phyloP scores from a whole-genome alignment of 1,140 invertebrate species.

The Atopsyche davidsoni region DNA sequence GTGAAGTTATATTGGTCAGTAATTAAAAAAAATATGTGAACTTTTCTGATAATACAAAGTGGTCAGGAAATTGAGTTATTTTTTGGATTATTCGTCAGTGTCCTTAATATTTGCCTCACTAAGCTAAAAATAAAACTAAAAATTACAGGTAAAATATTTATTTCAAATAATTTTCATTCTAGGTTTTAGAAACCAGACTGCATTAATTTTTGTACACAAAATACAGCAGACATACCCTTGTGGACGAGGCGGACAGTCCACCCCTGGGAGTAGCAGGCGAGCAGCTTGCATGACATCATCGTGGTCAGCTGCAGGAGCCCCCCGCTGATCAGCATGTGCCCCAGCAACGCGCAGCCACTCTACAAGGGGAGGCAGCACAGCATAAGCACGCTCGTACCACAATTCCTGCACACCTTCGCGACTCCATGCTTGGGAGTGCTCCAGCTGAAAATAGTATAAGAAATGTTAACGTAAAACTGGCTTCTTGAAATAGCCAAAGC shows the following conservation, averaged over 20 bases:
- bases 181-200: too few relatives aligned
- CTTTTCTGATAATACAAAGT: too few relatives aligned
- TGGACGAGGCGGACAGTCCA: constrained; percentile 77
- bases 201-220: constrained; percentile 3
- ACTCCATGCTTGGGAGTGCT: constrained; percentile 44
- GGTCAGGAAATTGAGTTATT: too few relatives aligned
- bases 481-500: too few relatives aligned
- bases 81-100: too few relatives aligned
- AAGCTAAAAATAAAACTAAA: too few relatives aligned
- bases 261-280: constrained; percentile 74
- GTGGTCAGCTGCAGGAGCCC: constrained; percentile 69
- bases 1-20: too few relatives aligned
- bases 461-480: too few relatives aligned
- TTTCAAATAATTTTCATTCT: too few relatives aligned
- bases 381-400: constrained; percentile 80
- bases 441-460: constrained; percentile 47
- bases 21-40: too few relatives aligned
- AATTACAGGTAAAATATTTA: too few relatives aligned
- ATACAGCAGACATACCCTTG: constrained; percentile 43
- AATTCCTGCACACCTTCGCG: constrained; percentile 61
- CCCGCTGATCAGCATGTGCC: constrained; percentile 77
- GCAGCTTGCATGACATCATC: constrained; percentile 87
- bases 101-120: too few relatives aligned
- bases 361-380: constrained; percentile 77
- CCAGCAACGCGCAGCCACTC: constrained; percentile 81